Evolutionary conservation across 2,113 vertebrate genomes (phyloP), one percentile per base, ranked within the genome.

Genomic region (Ameiurus melas): DNA sequence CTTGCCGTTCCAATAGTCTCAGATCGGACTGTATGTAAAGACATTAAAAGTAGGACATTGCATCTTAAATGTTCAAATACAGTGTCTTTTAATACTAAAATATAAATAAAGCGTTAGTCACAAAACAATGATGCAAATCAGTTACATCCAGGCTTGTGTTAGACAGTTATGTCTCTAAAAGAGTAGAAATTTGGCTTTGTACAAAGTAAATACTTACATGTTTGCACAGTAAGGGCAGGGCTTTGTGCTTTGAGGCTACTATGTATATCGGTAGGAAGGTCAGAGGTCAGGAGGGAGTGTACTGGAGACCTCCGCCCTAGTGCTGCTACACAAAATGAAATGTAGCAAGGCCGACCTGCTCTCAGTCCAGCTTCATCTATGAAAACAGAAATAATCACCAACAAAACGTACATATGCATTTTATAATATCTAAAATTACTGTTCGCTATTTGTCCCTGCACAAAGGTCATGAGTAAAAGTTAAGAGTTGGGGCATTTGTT

Each of bases 261-360:
- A 75, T 66, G 64, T 27, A 22, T 55, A 12, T 86, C 70, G 53
- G 83, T 86, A n/a, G 83, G 89, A 30, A 77, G 93, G 92, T 93
- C 58, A 85, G 96, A 95, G 77, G 94, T 97, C 60, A 98, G 93
- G 0, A 97, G 94, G 0, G 92, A 94, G 86, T 97, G 95, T 20
- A 97, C 96, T 3, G 97, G 96, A 88, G 97, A 96, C 86, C 43
- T 93, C 20, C 89, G 93, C 88, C 92, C 93, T 78, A 14, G 51
- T 27, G 89, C 89, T 30, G 91, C 20, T 10, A 90, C 88, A 86
- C 75, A 93, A 16, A 88, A 90, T 39, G 94, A 90, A 2, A 43
- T 75, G 73, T 27, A 66, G 55, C 0, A 43, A 1, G 78, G 83
- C 86, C 89, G 77, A 58, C 84, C 86, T 3, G 62, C 86, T 86